Evolutionary conservation across 2,797 vertebrate species (phyloP).

Genomic region (Rhynchonycteris naso): DNA sequence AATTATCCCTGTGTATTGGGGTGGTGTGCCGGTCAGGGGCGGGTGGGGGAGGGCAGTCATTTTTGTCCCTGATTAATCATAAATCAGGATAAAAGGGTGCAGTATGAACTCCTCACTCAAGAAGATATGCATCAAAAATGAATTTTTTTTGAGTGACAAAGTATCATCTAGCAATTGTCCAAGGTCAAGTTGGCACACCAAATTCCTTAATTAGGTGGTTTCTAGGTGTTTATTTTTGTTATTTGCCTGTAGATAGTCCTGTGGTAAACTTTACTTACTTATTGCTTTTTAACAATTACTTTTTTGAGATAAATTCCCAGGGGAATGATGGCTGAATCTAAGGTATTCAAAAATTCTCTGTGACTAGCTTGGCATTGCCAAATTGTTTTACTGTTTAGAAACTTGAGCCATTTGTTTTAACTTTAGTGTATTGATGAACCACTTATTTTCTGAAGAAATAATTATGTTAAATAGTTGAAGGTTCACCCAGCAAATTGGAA

Average conservation of each 20-base stretch:
- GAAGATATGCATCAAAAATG: neutral
- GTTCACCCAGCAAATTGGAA: neutral
- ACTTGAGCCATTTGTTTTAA: neutral
- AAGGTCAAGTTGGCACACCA: neutral
- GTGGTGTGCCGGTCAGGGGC: rapidly evolving
- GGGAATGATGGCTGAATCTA: neutral
- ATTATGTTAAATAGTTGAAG: neutral
- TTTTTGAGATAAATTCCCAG: neutral
- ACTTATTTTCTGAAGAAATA: neutral
- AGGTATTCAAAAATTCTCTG: neutral
- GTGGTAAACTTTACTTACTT: neutral
- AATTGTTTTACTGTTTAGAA: neutral
- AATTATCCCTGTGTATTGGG: rapidly evolving
- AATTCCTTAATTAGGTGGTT: neutral
- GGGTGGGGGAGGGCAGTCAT: neutral
- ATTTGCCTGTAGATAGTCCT: neutral
- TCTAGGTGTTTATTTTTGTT: neutral
- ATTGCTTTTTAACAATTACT: neutral
- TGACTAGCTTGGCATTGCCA: neutral
- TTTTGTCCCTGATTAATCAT: neutral
- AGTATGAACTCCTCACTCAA: neutral
- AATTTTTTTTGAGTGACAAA: neutral
- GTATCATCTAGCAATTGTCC: neutral
- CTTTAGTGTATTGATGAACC: neutral
- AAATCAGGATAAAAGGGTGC: neutral